A percentile compares a stretch with the other conserved stretches of the same genome.
These are phyloP conservation scores for Oenanthe oenanthe DNA, from an alignment of 2,113 vertebrate genomes.

Conservation along the genomic window DNA sequence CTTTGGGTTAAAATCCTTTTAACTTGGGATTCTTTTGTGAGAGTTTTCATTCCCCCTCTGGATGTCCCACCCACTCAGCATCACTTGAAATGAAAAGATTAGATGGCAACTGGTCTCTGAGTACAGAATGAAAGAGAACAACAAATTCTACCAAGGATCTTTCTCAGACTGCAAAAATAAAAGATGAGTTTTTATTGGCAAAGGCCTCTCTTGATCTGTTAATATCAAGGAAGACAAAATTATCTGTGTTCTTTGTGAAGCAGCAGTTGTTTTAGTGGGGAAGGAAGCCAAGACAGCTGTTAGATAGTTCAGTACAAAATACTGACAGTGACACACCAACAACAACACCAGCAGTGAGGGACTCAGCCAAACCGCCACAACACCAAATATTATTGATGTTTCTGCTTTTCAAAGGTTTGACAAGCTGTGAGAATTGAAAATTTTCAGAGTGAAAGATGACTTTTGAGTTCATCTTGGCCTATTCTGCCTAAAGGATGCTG, in stretches of 20 bases:
- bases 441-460: constrained; percentile 1
- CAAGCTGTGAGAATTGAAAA: neutral
- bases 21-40: constrained; percentile 50
- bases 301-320: constrained; percentile 57
- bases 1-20: constrained; percentile 35
- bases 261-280: constrained; percentile 45
- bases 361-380: neutral
- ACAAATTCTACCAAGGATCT: constrained; percentile 42
- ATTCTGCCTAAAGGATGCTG: neutral
- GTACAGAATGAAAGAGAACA: constrained; percentile 35
- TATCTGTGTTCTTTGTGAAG: constrained; percentile 64
- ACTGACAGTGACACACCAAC: constrained; percentile 36
- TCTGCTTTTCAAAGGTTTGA: constrained; percentile 7
- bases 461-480: neutral
- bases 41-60: constrained; percentile 13
- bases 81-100: constrained; percentile 38
- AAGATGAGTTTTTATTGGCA: constrained; percentile 58
- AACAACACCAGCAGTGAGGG: constrained; percentile 33
- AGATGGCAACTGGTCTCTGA: constrained; percentile 24
- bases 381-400: constrained; percentile 19
- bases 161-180: constrained; percentile 46
- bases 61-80: constrained; percentile 53
- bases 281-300: constrained; percentile 57
- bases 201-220: constrained; percentile 46
- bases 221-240: constrained; percentile 67